Conservation (phyloP, 2,113 vertebrate species). For the Xenopus borealis region DNA sequence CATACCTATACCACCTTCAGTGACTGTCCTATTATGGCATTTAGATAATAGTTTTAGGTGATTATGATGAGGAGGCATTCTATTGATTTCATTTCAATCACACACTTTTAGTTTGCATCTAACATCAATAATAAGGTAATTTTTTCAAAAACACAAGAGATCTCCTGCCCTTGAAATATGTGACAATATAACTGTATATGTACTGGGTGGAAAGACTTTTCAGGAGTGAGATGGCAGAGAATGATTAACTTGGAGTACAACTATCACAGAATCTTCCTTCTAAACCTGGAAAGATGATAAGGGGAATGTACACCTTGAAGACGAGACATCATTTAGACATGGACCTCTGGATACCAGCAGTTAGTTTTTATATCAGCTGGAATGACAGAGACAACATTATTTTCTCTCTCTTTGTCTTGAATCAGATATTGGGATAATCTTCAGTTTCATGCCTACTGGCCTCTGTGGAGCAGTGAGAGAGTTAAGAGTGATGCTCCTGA, state of each 20-base stretch:
- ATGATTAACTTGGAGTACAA: not conserved
- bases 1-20: no score
- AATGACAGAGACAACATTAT: constrained; percentile 40
- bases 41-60: no score
- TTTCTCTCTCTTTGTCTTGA: constrained; percentile 62
- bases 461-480: constrained; percentile 55
- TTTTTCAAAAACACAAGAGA: no score
- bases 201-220: no score
- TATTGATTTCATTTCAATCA: no score
- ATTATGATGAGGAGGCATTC: no score
- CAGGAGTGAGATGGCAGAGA: not conserved
- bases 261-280: constrained; percentile 5
- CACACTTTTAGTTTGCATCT: no score
- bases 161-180: no score
- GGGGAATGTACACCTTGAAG: constrained; percentile 17
- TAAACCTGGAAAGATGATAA: constrained; percentile 23
- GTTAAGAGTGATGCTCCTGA: constrained; percentile 72
- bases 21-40: no score
- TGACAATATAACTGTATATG: no score
- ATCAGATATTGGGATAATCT: constrained; percentile 65
- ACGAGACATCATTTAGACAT: constrained; percentile 32
- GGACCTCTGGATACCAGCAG: constrained; percentile 24
- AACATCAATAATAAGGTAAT: no score
- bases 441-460: constrained; percentile 64
- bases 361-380: constrained; percentile 26